phyloP scores from a whole-genome alignment of 2,797 vertebrate species.

The Setipinna tenuifilis region DNA sequence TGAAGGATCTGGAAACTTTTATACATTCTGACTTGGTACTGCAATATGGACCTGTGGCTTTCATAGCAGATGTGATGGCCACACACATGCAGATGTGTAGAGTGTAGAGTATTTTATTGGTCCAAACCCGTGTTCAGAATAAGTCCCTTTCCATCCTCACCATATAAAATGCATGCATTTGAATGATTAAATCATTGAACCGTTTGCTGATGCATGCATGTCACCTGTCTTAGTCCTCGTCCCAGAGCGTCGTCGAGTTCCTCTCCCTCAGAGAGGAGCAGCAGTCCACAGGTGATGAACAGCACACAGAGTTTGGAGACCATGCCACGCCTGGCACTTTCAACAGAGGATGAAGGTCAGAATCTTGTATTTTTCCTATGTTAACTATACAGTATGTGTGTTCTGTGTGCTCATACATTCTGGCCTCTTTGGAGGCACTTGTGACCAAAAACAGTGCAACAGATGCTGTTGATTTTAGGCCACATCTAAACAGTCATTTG shows the following conservation, averaged over 20 bases:
- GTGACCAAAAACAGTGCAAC: no score
- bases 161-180: background rate
- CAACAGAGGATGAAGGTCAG: conserved; percentile 86
- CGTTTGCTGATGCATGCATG: background rate
- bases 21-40: background rate
- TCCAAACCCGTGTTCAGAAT: background rate
- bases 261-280: conserved; percentile 81
- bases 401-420: no score
- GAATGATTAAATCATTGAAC: background rate
- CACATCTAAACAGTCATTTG: no score
- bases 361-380: background rate
- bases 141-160: background rate
- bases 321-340: conserved; percentile 87
- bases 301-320: conserved; percentile 85
- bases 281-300: conserved; percentile 77
- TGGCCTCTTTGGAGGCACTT: no score
- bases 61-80: background rate
- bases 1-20: background rate
- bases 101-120: background rate
- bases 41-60: background rate
- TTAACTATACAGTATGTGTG: no score
- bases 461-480: no score
- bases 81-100: background rate
- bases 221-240: conserved; percentile 70
- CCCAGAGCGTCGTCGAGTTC: conserved; percentile 85